Evolutionary conservation across 2,113 vertebrate species (phyloP), one percentile per base, ranked within the genome.

Genomic region (Brachionichthys hirsutus): DNA sequence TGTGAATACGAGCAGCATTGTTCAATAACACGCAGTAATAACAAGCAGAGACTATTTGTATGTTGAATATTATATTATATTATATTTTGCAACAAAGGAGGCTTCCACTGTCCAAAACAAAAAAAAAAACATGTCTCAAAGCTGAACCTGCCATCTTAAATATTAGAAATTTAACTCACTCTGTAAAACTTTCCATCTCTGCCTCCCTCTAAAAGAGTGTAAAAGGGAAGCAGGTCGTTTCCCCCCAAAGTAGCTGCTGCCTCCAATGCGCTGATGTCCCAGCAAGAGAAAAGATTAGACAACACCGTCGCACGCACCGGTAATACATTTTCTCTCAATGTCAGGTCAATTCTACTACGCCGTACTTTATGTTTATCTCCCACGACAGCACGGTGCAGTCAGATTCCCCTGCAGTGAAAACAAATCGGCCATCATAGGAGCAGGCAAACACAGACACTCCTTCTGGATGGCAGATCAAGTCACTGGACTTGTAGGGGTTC

Each of bases 401-500:
- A 0, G 53, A 22, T 0, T 92, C 91, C n/a, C 97, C 97, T 0
- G 90, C 91, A 0, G 97, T 98, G 62, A 98, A 97, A 80, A 92
- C 2, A 5, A 89, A 93, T 45, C 7, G 35, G 0, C 95, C 92
- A 0, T 96, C 93, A 0, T 87, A 85, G 75, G 96, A 95, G 40
- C 89, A 82, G 51, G 92, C 77, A 24, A 98, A 55, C 6, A 89
- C 62, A 0, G 92, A 89, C 49, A 82, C 92, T 0, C 93, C 94
- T 0, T 52, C 58, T 0, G 95, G 92, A 74, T 99, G 95, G 86
- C 95, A 95, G 15, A 95, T 70, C 54, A 94, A 64, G 22, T 93
- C 93, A 3, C 84, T 91, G 9, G 94, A 95, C 77, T 92, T 98
- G 81, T 93, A 92, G 1, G 95, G 97, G 54, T 99, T 98, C 56